Evolutionary conservation across 2,797 vertebrate species (phyloP).

Genomic region (Gambelia wislizenii): DNA sequence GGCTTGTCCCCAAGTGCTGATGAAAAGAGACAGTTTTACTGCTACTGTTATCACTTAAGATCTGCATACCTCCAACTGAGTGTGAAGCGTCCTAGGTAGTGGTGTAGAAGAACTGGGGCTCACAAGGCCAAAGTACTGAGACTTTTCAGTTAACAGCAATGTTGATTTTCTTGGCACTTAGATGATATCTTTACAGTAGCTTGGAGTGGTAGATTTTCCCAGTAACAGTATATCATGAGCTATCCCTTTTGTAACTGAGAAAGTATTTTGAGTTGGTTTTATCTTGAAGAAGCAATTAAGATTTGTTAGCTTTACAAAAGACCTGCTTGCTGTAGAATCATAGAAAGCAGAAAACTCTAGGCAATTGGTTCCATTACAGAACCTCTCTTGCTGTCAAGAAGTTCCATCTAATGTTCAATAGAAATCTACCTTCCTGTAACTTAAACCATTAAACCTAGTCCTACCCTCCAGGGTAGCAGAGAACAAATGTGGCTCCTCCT

Average conservation of each 20-base stretch:
- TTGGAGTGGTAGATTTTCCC: not conserved
- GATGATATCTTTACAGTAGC: no score
- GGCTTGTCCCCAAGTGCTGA: not conserved
- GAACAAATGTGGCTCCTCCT: no score
- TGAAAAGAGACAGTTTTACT: not conserved
- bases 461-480: no score
- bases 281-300: not conserved
- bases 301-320: not conserved
- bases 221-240: not conserved
- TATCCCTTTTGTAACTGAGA: not conserved
- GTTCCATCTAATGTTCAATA: no score
- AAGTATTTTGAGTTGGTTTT: not conserved
- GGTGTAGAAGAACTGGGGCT: not conserved
- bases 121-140: not conserved
- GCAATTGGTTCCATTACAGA: no score
- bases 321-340: not conserved
- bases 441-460: no score
- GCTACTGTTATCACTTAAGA: constrained; percentile 2
- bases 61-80: not conserved
- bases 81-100: not conserved
- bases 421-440: no score
- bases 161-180: not conserved
- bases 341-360: no score
- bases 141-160: not conserved
- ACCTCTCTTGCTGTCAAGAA: no score